Base-by-base conservation (phyloP, 2,888 invertebrate genomes). In the Drosophila neotestacea region DNA sequence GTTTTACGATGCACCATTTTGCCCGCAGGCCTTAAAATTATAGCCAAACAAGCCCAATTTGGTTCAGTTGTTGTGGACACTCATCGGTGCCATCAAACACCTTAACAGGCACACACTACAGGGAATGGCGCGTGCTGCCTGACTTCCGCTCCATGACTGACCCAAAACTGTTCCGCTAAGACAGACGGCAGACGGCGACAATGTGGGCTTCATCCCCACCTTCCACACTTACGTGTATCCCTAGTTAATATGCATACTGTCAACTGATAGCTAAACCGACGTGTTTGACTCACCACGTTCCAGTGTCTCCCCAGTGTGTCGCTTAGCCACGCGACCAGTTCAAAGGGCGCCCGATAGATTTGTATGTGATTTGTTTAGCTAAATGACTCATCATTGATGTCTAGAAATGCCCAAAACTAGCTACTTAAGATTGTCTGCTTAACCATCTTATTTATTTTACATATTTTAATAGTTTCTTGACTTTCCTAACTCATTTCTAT, bases 181-280 rank as follows among this genome's bases (percentile, higher is more conserved):
- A 34, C 48, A 44, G 48, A 1, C 32, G 16, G 34, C 48, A 46
- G 48, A 38, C 59, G 65, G 62, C 80, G 68, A 64, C 79, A 34
- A 65, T 72, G 66, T 56, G 62, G 48, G 47, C 42, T 51, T 47
- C 16, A 60, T 28, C 32, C 9, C 59, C 11, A 11, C 38, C 6
- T 32, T 16, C 38, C 48, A 60, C 51, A 47, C 65, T 66, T 27
- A 11, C 13, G 36, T n/a, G 9, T 63, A 61, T 34, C 39, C 46
- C 84, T 85, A 75, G 81, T 85, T 85, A 85, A 86, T 86, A 85
- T 85, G 86, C 84, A 84, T 42, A 63, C 58, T 64, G 70, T 55
- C 70, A 54, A 55, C 73, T 70, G 79, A 86, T 84, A 79, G 84
- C 61, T 27, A 7, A 50, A 44, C 42, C 56, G 70, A 81, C 86